phyloP scores from a whole-genome alignment of 1,140 invertebrate species.

The Camponotus floridanus region DNA sequence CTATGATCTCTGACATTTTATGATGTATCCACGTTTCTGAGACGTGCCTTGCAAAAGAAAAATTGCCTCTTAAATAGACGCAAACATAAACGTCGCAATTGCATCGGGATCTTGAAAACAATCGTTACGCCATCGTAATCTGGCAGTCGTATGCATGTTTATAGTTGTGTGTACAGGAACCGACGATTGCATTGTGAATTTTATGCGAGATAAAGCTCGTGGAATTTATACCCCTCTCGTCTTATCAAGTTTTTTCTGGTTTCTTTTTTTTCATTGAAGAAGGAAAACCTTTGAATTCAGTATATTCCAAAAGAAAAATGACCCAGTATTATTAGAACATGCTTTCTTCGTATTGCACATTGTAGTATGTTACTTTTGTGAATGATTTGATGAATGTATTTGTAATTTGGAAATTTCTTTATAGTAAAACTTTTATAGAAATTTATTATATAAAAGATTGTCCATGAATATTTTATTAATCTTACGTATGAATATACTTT shows the following conservation, averaged over 20 bases:
- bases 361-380: background rate
- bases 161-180: background rate
- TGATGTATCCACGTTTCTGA: no score
- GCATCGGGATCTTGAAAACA: conserved; percentile 27
- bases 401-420: background rate
- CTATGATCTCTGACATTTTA: no score
- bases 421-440: background rate
- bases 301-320: background rate
- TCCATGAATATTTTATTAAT: background rate
- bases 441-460: background rate
- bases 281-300: background rate
- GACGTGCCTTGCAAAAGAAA: background rate
- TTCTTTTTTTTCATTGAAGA: background rate
- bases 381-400: background rate
- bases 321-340: no score
- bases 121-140: conserved; percentile 35
- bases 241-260: background rate
- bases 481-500: background rate
- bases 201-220: background rate
- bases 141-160: background rate
- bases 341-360: background rate
- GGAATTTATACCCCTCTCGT: no score
- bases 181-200: background rate
- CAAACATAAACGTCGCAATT: conserved; percentile 4
- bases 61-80: background rate